Conservation (phyloP, 2,113 vertebrate species). For the Xiphophorus couchianus region DNA sequence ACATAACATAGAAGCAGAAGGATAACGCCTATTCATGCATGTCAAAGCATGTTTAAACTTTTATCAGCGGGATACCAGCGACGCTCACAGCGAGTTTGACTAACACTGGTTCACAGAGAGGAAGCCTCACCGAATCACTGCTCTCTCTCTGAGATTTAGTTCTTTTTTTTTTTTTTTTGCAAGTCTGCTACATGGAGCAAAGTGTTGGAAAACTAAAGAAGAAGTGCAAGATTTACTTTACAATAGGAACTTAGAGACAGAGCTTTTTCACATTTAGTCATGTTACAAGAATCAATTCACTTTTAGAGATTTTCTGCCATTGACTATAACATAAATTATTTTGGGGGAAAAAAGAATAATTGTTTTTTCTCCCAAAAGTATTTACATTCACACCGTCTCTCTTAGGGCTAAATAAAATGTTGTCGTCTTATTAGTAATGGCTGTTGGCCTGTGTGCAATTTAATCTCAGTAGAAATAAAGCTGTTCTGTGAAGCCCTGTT, state of each 20-base stretch:
- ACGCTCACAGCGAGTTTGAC: slow-evolving; percentile 44
- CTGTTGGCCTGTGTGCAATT: neutral
- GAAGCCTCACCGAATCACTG: slow-evolving; percentile 46
- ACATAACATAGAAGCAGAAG: slow-evolving; percentile 42
- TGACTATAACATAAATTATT: no score
- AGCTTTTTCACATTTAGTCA: neutral
- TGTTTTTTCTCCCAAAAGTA: no score
- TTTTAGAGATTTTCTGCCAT: no score
- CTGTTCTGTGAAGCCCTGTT: neutral
- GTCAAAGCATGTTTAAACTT: slow-evolving; percentile 69
- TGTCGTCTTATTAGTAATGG: neutral
- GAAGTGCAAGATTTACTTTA: neutral
- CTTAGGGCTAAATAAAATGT: no score
- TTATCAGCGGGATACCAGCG: slow-evolving; percentile 60
- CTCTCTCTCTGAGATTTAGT: slow-evolving; percentile 17
- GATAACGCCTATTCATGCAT: slow-evolving; percentile 65
- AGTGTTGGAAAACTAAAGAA: no score
- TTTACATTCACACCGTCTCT: no score
- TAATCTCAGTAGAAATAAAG: neutral
- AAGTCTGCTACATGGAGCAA: neutral
- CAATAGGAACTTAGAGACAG: neutral
- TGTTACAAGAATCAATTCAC: no score
- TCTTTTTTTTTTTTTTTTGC: neutral
- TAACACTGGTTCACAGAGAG: slow-evolving; percentile 45
- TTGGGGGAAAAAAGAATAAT: no score